phyloP scores from a whole-genome alignment of 2,113 vertebrate genomes.

The Micronycteris hirsuta region DNA sequence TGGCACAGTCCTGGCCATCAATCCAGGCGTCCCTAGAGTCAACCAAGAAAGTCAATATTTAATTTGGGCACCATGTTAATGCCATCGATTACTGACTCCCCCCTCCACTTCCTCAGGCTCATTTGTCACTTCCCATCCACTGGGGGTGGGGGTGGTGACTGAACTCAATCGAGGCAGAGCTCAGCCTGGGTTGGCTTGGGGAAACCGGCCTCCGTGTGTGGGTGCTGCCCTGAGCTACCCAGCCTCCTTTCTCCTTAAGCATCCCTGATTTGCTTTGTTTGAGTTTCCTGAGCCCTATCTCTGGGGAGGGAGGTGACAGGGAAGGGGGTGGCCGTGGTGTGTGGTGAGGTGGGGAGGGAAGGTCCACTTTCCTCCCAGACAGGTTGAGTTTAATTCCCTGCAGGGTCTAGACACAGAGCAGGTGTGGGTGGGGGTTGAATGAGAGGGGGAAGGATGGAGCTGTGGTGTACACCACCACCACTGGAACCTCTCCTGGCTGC shows the following conservation, averaged over 20 bases:
- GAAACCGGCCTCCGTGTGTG: neutral
- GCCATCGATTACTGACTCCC: constrained; percentile 50
- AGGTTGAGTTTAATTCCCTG: neutral
- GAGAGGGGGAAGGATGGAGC: neutral
- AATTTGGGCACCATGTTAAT: constrained; percentile 76
- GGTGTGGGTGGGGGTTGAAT: neutral
- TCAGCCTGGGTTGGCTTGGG: neutral
- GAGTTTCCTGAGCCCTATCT: neutral
- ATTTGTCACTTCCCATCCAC: constrained; percentile 60
- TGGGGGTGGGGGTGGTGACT: neutral
- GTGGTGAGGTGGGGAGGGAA: neutral
- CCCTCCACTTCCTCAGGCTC: constrained; percentile 30
- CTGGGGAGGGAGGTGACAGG: neutral
- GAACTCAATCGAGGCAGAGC: neutral
- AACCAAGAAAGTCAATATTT: constrained; percentile 76
- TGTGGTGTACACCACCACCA: accelerated
- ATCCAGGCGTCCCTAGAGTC: constrained; percentile 65
- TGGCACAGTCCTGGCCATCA: constrained; percentile 50
- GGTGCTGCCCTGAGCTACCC: neutral
- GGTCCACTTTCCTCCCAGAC: neutral
- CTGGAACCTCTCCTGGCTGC: neutral
- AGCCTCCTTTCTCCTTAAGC: neutral
- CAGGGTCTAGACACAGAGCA: neutral
- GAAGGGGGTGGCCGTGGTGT: neutral
- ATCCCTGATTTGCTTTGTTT: neutral